Evolutionary conservation across 2,113 vertebrate genomes (phyloP).

Genomic region (Thymallus thymallus): DNA sequence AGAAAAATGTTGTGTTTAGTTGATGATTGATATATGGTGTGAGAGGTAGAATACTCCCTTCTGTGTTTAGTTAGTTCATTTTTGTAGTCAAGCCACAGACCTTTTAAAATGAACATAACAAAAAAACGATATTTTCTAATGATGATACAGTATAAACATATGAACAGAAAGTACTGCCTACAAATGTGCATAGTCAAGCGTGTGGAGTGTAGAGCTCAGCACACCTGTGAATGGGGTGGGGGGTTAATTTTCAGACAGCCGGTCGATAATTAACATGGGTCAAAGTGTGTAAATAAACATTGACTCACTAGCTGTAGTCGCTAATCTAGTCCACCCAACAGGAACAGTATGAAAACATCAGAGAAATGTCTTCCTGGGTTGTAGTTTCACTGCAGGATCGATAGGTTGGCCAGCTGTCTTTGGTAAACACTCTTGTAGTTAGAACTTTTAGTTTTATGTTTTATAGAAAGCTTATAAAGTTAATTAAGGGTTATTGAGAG

Average conservation of each 20-base stretch:
- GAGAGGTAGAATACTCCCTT: not conserved
- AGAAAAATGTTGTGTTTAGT: not conserved
- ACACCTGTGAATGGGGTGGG: slow-evolving; percentile 21
- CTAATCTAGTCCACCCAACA: slow-evolving; percentile 31
- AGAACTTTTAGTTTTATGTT: too few relatives aligned
- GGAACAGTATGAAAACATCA: not conserved
- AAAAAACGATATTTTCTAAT: too few relatives aligned
- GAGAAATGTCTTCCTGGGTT: not conserved
- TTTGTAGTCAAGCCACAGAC: too few relatives aligned
- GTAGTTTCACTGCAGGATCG: not conserved
- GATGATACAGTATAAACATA: too few relatives aligned
- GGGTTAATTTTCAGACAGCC: slow-evolving; percentile 62
- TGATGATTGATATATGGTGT: slow-evolving; percentile 9
- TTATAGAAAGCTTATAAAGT: too few relatives aligned
- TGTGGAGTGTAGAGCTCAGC: too few relatives aligned
- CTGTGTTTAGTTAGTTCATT: not conserved
- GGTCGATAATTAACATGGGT: slow-evolving; percentile 65
- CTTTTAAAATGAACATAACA: too few relatives aligned
- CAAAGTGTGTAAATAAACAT: slow-evolving; percentile 67
- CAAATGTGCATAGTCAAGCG: too few relatives aligned
- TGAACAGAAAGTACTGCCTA: too few relatives aligned
- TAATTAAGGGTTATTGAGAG: too few relatives aligned
- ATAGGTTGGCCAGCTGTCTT: not conserved
- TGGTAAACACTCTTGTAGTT: too few relatives aligned
- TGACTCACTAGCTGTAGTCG: slow-evolving; percentile 60